Conservation (phyloP, 2,888 invertebrate genomes). For the Conus canariensis region DNA sequence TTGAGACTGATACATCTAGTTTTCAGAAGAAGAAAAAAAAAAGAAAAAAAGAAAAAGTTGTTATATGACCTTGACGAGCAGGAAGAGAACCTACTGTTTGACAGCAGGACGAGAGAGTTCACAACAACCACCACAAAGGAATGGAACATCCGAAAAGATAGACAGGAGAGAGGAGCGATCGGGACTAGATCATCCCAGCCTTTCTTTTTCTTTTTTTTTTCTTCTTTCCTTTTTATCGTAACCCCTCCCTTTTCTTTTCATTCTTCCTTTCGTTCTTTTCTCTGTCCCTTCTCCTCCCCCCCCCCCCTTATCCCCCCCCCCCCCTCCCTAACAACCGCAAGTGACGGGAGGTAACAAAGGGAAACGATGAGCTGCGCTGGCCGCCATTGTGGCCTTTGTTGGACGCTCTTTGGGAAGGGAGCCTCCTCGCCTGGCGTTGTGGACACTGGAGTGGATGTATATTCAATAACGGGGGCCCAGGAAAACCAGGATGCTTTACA, state of each 20-base stretch:
- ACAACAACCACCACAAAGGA: neutral
- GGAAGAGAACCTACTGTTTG: neutral
- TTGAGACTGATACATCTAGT: too few relatives aligned
- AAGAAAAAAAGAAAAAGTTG: neutral
- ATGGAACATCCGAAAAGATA: neutral
- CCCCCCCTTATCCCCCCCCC: neutral
- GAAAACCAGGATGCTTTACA: neutral
- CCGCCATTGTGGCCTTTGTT: neutral
- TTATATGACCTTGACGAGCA: neutral
- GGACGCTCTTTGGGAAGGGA: neutral
- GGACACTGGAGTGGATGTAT: neutral
- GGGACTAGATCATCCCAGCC: neutral
- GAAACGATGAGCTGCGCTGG: conserved; percentile 31
- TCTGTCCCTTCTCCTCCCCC: neutral
- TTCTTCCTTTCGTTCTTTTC: neutral
- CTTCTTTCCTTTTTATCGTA: neutral
- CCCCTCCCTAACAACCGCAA: neutral
- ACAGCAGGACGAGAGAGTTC: neutral
- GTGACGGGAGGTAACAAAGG: neutral
- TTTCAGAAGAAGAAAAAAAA: neutral
- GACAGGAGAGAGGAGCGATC: neutral
- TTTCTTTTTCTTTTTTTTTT: neutral
- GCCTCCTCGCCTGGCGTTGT: neutral
- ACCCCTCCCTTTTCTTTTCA: neutral
- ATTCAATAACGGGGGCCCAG: neutral